Base-by-base conservation (phyloP, 2,888 invertebrate species). In the Limnephilus marmoratus region DNA sequence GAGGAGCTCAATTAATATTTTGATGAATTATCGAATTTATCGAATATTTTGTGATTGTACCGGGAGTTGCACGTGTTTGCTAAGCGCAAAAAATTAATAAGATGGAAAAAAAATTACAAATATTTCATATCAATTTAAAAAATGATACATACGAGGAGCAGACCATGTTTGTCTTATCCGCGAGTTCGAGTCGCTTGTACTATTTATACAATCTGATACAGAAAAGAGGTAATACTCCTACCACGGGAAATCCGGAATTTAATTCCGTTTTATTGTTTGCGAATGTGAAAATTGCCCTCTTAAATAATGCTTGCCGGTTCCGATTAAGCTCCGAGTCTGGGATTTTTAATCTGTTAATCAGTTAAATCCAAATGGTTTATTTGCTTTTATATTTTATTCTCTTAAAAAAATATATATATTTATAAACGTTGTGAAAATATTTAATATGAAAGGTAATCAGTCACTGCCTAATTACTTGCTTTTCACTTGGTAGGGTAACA, bases 251-350 rank as follows among this genome's bases (percentile, higher is more conserved):
- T 68, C 68, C 68, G 68, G 68, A 68, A 68, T 68, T 68, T 68
- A 68, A 68, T 68, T 68, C 68, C 68, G 68, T 68, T 68, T 68
- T 68, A 68, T 68, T n/a, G 68, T 68, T 68, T 68, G 68, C 68
- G 68, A 68, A 68, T 68, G 68, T 68, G 68, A 68, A 68, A 68
- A 68, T 68, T 68, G 68, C 68, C 68, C 24, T 68, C 68, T 68
- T 68, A 68, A 68, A 68, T 68, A 68, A 68, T 68, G 68, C 24
- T 68, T 68, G 68, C 68, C 9, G 24, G 68, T 68, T 68, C 24
- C 68, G 68, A 68, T 68, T 68, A 68, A 68, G 24, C 68, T n/a
- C 68, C 68, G 9, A n/a, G 24, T 68, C 68, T 68, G n/a, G 68
- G 68, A 68, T 68, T 68, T 68, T 68, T 68, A 68, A 68, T 68